Percentiles rank a stretch among this genome's conserved stretches.
These are phyloP conservation scores for Rhabdomys dilectus DNA, from an alignment of 2,113 vertebrate species.

Conservation along the genomic window DNA sequence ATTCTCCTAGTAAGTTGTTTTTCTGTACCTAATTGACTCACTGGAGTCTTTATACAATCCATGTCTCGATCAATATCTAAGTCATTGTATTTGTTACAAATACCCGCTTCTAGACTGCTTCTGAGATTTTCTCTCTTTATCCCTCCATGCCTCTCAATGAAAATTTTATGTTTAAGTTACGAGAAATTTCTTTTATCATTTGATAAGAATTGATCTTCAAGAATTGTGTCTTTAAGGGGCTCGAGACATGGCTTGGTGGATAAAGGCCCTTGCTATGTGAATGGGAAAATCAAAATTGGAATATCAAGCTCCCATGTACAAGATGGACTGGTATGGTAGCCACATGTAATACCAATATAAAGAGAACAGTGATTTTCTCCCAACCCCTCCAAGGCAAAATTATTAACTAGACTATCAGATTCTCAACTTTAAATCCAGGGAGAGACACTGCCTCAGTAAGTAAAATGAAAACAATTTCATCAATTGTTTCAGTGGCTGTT, in stretches of 20 bases:
- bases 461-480: neutral
- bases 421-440: neutral
- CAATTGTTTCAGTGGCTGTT: neutral
- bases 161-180: constrained; percentile 42
- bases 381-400: neutral
- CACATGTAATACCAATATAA: neutral
- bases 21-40: constrained; percentile 32
- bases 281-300: neutral
- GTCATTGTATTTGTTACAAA: neutral
- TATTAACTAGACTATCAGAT: too few relatives aligned
- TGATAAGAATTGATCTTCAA: neutral
- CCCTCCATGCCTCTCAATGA: neutral
- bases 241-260: neutral
- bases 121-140: constrained; percentile 30
- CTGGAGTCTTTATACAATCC: constrained; percentile 20
- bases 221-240: neutral
- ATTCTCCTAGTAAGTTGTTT: constrained; percentile 26
- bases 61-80: neutral
- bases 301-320: too few relatives aligned
- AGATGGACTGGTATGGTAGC: neutral
- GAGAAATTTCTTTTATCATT: neutral
- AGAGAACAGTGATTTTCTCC: neutral
- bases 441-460: neutral
- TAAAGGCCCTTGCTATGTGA: neutral
- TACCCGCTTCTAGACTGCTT: neutral